Conservation (phyloP, 2,888 invertebrate genomes). For the Lithophane ornitopus region DNA sequence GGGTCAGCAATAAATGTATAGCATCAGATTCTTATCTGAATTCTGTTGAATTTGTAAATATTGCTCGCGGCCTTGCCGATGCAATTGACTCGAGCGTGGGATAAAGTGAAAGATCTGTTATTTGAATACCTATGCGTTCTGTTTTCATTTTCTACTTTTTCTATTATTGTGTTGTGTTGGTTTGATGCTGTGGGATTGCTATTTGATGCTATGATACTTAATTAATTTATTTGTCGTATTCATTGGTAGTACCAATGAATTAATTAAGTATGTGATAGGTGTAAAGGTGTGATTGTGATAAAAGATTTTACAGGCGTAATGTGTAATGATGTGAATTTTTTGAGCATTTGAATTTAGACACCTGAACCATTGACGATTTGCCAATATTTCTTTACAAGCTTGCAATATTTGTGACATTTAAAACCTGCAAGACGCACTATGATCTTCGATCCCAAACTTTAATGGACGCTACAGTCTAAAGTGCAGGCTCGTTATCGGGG, state of each 20-base stretch:
- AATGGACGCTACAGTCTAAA: neutral
- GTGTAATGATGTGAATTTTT: no score
- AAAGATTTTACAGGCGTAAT: no score
- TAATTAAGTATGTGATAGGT: no score
- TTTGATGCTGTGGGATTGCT: neutral
- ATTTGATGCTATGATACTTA: no score
- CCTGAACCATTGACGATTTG: conserved; percentile 17
- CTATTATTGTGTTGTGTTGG: conserved; percentile 2
- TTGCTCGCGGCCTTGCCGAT: conserved; percentile 34
- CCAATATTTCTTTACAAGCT: neutral
- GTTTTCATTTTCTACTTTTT: conserved; percentile 15
- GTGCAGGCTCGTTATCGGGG: neutral
- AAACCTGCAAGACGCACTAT: conserved; percentile 11
- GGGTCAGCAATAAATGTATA: conserved; percentile 13
- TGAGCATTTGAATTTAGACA: no score
- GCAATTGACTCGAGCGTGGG: conserved; percentile 16
- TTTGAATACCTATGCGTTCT: conserved; percentile 1
- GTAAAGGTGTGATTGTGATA: no score
- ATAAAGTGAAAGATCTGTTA: conserved; percentile 37
- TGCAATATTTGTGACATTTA: conserved; percentile 19
- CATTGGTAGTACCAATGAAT: no score
- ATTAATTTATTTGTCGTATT: no score
- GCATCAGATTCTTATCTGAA: conserved; percentile 47
- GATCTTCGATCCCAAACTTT: conserved; percentile 12
- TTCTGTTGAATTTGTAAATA: conserved; percentile 24